Base-by-base conservation (phyloP, 2,797 vertebrate genomes). In the Sciaenops ocellatus region DNA sequence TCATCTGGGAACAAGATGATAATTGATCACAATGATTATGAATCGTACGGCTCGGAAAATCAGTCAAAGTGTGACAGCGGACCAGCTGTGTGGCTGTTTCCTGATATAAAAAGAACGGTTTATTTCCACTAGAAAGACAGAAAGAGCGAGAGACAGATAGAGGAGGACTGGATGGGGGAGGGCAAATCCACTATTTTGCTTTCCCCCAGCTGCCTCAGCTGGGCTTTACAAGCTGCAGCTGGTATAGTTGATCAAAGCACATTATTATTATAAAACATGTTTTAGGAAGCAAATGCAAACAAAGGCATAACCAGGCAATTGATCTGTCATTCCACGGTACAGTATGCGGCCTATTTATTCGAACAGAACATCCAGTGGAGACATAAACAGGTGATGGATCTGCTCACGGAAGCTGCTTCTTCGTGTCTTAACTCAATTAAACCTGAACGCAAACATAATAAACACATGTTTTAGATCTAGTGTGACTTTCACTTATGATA, bases 11-110 rank as follows among this genome's bases (percentile, higher is more conserved):
- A 82, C 72, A 46, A 80, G 79, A 79, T 34, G 66, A 79, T 93
- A 92, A 93, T 92, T 91, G 91, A 92, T 91, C 72, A 69, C 86
- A 86, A 90, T 89, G 84, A 92, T 87, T 88, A 90, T 83, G 76
- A 88, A 89, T 89, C 10, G 65, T 55, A 38, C 20, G 59, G 84
- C 79, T 79, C 10, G 47, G 60, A 73, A 69, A 85, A 91, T 92
- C 82, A 78, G 70, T 93, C 89, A 93, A 67, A 66, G 69, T 71
- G 83, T 89, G 91, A 92, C 90, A 86, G 83, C 6, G n/a, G 86
- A 81, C 78, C 92, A 93, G 90, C 93, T 93, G 91, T 88, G 89
- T 79, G 83, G 79, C 82, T 82, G 75, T 83, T 89, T 90, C 79
- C 81, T 72, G 80, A 76, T 84, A 84, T 82, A 89, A 87, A 91